Evolutionary conservation across 2,113 vertebrate species (phyloP), one percentile per base, ranked within the genome.

Genomic region (Ochotona princeps): DNA sequence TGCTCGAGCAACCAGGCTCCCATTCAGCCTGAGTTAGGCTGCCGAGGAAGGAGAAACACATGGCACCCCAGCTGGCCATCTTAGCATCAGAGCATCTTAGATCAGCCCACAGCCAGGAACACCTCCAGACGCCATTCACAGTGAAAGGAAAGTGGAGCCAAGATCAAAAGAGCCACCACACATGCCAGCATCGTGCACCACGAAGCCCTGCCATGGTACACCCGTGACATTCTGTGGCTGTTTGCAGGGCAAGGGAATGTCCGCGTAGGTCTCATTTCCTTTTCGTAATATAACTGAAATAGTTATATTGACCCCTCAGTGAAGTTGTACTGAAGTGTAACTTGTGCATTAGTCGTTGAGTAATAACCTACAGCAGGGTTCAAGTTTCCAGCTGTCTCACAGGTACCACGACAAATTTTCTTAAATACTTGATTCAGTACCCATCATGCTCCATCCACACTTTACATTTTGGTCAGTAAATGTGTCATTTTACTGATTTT

Each of bases 1-100:
- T 3, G 60, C 32, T 23, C 18, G 7, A 14, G 1, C 8, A 0
- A 5, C 5, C 47, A 25, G 26, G 10, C 7, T 61, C 44, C 12
- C 10, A 9, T 0, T 32, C 8, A 8, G 12, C 35, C 3, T 15
- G 54, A 28, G 47, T 21, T 44, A 7, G 25, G 26, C 47, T 15
- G 14, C 49, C 44, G 17, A 30, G 14, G 32, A 7, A 83, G 26
- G 1, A 17, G 20, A 18, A 4, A 49, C 75, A 25, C 11, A 17
- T 4, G 15, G 51, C 23, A 25, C 0, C 23, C 51, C 5, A 1
- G 2, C 1, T 5, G 23, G 67, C 44, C 57, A 44, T 6, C 38
- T 44, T 44, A 44, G 38, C 60, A 4, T 20, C 15, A 44, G 51
- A 47, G 28, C 63, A 51, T 61, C 11, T 12, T 35, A n/a, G 35